Conservation (phyloP, 2,888 invertebrate species). For the Dynastes tityus region DNA sequence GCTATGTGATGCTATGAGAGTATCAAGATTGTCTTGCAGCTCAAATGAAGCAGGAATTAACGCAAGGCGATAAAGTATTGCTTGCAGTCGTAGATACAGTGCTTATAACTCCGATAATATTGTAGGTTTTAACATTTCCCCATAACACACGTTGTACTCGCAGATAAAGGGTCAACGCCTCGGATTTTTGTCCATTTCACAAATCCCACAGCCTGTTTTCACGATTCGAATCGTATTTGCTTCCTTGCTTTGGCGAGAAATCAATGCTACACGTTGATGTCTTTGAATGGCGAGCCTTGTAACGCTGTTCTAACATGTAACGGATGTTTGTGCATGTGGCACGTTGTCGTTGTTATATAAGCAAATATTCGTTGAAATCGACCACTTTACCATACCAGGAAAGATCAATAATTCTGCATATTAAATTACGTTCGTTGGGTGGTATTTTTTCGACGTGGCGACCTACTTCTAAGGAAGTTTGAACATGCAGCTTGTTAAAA, state of each 20-base stretch:
- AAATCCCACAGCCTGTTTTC: constrained; percentile 19
- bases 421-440: constrained; percentile 11
- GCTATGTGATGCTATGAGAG: too few species aligned
- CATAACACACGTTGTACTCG: background rate
- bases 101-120: background rate
- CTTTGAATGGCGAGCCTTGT: constrained; percentile 32
- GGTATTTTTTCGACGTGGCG: background rate
- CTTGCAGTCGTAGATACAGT: background rate
- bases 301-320: constrained; percentile 1
- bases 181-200: constrained; percentile 27
- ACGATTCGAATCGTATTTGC: constrained; percentile 25
- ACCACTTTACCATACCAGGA: constrained; percentile 10
- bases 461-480: constrained; percentile 5
- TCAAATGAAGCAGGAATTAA: background rate
- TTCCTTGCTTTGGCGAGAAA: background rate
- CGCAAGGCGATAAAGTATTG: constrained; percentile 4
- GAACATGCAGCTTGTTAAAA: too few species aligned
- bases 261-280: constrained; percentile 8
- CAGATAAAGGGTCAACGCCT: constrained; percentile 36
- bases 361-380: constrained; percentile 24
- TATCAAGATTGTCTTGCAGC: too few species aligned
- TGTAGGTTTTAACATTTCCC: constrained; percentile 1
- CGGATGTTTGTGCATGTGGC: constrained; percentile 31
- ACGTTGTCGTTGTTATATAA: constrained; percentile 20
- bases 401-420: constrained; percentile 38